These are phyloP conservation scores for Zoanthus sociatus DNA, from an alignment of 92 coral and sea anemone genomes.

Conservation along the genomic window DNA sequence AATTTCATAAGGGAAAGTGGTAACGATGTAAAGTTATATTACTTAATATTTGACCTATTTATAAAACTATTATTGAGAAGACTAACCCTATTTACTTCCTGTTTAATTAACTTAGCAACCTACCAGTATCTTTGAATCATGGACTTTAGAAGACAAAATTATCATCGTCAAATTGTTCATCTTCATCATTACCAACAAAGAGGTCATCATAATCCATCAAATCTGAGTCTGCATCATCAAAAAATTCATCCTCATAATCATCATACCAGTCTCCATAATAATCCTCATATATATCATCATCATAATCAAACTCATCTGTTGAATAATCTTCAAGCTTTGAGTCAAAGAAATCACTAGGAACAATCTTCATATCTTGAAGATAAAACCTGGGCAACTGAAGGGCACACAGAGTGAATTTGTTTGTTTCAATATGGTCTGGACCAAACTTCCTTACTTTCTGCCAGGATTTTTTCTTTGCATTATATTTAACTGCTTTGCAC, in stretches of 20 bases:
- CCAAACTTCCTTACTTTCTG: conserved; percentile 47
- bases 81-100: no score
- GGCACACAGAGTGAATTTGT: conserved; percentile 9
- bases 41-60: no score
- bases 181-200: neutral
- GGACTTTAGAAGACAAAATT: neutral
- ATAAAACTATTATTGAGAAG: no score
- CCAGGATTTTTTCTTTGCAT: conserved; percentile 32
- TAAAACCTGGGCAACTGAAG: conserved; percentile 38
- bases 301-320: conserved; percentile 44
- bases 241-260: conserved; percentile 36
- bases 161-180: conserved; percentile 13
- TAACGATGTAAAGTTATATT: no score
- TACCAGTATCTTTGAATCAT: neutral
- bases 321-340: conserved; percentile 36
- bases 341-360: conserved; percentile 43
- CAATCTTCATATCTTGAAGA: conserved; percentile 40
- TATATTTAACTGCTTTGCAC: conserved; percentile 33
- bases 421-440: conserved; percentile 27
- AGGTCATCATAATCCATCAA: conserved; percentile 40
- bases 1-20: no score
- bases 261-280: conserved; percentile 28
- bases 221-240: conserved; percentile 36
- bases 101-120: neutral
- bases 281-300: conserved; percentile 34